Base-by-base conservation (phyloP, 1,140 invertebrate species). In the Sesamia nonagrioides region DNA sequence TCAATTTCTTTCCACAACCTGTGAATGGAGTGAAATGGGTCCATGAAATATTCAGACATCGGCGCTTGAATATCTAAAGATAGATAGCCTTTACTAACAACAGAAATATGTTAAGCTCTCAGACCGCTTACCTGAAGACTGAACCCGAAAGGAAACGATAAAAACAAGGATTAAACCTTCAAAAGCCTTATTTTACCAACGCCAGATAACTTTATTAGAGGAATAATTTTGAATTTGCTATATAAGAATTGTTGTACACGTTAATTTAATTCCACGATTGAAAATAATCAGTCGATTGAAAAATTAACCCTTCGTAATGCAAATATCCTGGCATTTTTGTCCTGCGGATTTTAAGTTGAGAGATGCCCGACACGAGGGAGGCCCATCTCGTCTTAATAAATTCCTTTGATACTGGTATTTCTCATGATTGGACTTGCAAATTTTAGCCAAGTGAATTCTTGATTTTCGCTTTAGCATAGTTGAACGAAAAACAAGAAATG, bases 371-470 rank as follows among this genome's bases (percentile, higher is more conserved):
- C 18, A 4, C 45, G 27, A 48, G 45, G 58, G 33, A 48, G 9
- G 48, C 48, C 58, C 45, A 77, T 35, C 74, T 77, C 74, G 54
- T 77, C 50, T 77, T 77, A 77, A 77, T 61, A 77, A 77, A 77
- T 77, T 56, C 50, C 74, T 77, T 77, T 77, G 74, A 77, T 61
- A 66, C 58, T 42, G 9, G 50, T 42, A 77, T 56, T 77, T 77
- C 60, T 76, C 60, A 54, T 33, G 74, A 66, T 63, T 63, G 42
- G 58, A 76, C 60, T 76, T 76, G 74, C 74, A 76, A 76, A 76
- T 76, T 68, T 76, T 50, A 45, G 11, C 72, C 54, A 61, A 76
- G 60, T 66, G 74, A 45, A 52, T 60, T 52, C 74, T 76, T 76
- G 58, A 77, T 77, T 66, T 77, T 77, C 56, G 61, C 45, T 77